These are phyloP conservation scores for Procavia capensis DNA, from an alignment of 2,113 vertebrate species.

Conservation along the genomic window DNA sequence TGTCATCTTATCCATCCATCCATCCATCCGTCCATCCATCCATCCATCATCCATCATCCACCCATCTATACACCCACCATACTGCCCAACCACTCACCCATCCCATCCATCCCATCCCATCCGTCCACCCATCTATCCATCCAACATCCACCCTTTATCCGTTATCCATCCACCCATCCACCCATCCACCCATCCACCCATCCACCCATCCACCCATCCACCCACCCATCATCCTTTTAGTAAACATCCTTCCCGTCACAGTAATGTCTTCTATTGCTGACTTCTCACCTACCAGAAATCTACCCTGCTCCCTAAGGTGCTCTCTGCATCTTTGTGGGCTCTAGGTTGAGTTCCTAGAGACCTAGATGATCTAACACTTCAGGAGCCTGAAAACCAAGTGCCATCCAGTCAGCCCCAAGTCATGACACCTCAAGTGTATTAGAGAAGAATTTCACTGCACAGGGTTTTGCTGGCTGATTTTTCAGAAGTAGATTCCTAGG, in stretches of 20 bases:
- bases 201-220: not conserved
- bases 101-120: not conserved
- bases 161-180: too few species aligned
- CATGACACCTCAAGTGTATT: not conserved
- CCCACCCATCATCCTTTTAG: not conserved
- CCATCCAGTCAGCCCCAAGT: not conserved
- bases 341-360: conserved; percentile 78
- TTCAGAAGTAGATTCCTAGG: not conserved
- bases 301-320: too few species aligned
- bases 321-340: not conserved
- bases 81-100: not conserved
- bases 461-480: not conserved
- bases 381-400: conserved; percentile 6
- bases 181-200: not conserved
- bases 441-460: not conserved
- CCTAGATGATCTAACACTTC: conserved; percentile 76
- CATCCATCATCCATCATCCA: not conserved
- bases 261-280: accelerated
- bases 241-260: accelerated
- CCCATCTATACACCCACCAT: not conserved
- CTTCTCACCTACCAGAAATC: too few species aligned
- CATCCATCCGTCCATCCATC: not conserved
- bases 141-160: not conserved
- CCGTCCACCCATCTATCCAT: too few species aligned
- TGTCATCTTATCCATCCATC: not conserved